These are phyloP conservation scores for Cacoxenus indagator DNA, from an alignment of 2,888 invertebrate species.

Conservation along the genomic window DNA sequence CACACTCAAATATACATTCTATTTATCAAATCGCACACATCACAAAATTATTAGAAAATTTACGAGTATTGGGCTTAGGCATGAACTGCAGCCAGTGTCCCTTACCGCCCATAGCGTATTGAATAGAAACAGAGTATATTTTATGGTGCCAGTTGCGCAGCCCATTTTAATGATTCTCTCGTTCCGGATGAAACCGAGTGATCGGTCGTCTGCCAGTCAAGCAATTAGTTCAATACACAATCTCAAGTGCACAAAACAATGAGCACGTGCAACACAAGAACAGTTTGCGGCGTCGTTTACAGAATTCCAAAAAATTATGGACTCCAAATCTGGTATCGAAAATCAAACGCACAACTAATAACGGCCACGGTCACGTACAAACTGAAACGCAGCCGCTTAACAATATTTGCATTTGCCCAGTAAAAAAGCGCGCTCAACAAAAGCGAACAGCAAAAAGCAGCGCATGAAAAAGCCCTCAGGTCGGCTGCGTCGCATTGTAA, in stretches of 20 bases:
- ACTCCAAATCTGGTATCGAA: background rate
- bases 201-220: background rate
- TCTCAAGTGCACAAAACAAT: background rate
- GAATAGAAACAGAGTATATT: slow-evolving; percentile 58
- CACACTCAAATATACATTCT: no score
- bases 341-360: slow-evolving; percentile 38
- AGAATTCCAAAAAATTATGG: background rate
- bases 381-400: slow-evolving; percentile 46
- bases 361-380: slow-evolving; percentile 63
- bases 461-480: background rate
- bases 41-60: no score
- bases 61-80: background rate
- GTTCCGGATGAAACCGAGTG: no score
- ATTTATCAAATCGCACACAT: no score
- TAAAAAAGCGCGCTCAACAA: slow-evolving; percentile 37
- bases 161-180: slow-evolving; percentile 47
- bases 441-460: slow-evolving; percentile 24
- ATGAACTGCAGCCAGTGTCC: background rate
- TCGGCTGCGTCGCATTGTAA: background rate
- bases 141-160: slow-evolving; percentile 62
- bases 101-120: slow-evolving; percentile 66
- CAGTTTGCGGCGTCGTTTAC: background rate
- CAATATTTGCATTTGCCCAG: slow-evolving; percentile 40
- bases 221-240: background rate
- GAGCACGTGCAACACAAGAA: slow-evolving; percentile 8